Evolutionary conservation across 2,888 invertebrate species (phyloP).

Genomic region (Dynastes maya): DNA sequence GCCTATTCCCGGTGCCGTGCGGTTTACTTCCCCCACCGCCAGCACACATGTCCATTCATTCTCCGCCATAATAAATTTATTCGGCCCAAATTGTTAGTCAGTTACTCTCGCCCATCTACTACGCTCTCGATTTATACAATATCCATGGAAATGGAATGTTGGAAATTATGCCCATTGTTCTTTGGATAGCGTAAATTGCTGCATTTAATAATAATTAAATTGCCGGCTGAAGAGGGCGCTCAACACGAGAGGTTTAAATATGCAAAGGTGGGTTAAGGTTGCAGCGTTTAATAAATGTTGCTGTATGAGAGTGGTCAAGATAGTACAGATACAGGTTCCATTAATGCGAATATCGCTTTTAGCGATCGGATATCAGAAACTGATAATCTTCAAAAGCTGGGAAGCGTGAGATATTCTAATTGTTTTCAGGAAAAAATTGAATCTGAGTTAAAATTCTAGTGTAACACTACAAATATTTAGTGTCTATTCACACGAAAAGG

Average conservation of each 20-base stretch:
- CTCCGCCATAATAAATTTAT: slow-evolving; percentile 54
- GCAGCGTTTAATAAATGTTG: too few species aligned
- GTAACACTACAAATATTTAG: too few species aligned
- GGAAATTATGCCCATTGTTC: slow-evolving; percentile 41
- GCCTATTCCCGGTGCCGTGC: slow-evolving; percentile 46
- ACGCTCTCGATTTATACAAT: slow-evolving; percentile 37
- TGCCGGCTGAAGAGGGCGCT: slow-evolving; percentile 9
- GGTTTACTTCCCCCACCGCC: slow-evolving; percentile 43
- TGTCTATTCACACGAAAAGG: too few species aligned
- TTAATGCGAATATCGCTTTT: too few species aligned
- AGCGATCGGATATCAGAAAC: too few species aligned
- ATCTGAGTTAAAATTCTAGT: too few species aligned
- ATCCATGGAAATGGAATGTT: slow-evolving; percentile 49
- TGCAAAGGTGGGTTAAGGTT: neutral
- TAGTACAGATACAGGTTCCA: too few species aligned
- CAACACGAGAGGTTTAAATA: neutral
- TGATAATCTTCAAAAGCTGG: too few species aligned
- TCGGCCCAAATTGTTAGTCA: slow-evolving; percentile 51
- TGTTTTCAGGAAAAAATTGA: too few species aligned
- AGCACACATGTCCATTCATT: slow-evolving; percentile 52
- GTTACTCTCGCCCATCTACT: slow-evolving; percentile 35
- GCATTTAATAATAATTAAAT: slow-evolving; percentile 34
- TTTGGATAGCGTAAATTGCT: neutral
- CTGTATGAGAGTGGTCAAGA: too few species aligned
- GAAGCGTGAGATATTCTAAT: too few species aligned